These are phyloP conservation scores for Choristoneura fumiferana DNA, from an alignment of 1,140 invertebrate species.

Conservation along the genomic window DNA sequence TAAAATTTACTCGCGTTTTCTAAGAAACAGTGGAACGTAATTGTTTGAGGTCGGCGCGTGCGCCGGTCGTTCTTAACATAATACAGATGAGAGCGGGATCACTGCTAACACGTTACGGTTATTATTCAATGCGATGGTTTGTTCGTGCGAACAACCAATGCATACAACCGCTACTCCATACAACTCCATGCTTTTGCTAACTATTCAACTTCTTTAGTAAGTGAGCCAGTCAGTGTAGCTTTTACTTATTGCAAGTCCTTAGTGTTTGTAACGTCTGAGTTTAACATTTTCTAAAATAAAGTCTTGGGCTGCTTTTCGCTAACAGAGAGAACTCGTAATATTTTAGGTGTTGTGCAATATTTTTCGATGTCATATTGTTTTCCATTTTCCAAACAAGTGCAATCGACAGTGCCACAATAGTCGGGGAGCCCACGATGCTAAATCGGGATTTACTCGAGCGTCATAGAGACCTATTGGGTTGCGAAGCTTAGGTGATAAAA, in stretches of 20 bases:
- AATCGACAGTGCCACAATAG: no score
- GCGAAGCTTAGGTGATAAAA: no score
- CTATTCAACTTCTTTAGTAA: conserved; percentile 25
- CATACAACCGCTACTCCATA: conserved; percentile 34
- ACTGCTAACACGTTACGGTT: conserved; percentile 57
- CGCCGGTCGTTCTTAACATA: conserved; percentile 33
- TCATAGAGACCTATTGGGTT: no score
- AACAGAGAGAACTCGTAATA: no score
- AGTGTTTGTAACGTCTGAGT: background rate
- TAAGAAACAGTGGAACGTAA: conserved; percentile 5
- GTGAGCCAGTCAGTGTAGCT: background rate
- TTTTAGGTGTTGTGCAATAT: no score
- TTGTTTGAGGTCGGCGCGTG: background rate
- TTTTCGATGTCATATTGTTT: no score
- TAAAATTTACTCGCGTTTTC: background rate
- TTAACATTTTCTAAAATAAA: no score
- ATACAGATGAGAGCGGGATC: conserved; percentile 55
- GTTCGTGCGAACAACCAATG: conserved; percentile 38
- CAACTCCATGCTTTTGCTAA: conserved; percentile 39
- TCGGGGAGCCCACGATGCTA: no score
- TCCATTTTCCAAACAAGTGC: no score
- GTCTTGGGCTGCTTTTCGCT: no score
- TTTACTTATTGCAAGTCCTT: background rate
- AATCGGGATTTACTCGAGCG: no score
- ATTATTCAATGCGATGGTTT: conserved; percentile 59